Evolutionary conservation across 2,888 invertebrate species (phyloP).

Genomic region (Ennomos fuscantarius): DNA sequence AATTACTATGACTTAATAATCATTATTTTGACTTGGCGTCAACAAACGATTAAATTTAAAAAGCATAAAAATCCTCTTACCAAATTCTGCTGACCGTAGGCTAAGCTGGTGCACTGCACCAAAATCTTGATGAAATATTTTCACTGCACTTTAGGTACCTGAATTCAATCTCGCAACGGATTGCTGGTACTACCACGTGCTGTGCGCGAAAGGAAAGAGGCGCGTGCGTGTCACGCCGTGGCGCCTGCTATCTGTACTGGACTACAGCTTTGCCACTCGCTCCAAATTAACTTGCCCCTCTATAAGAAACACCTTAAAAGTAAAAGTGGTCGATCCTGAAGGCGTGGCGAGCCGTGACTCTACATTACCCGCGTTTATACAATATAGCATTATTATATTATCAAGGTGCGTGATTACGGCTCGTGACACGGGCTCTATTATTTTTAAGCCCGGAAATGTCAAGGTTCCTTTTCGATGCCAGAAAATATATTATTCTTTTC

Average conservation of each 20-base stretch:
- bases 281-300: slow-evolving; percentile 63
- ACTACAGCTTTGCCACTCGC: slow-evolving; percentile 49
- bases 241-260: slow-evolving; percentile 60
- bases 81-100: slow-evolving; percentile 28
- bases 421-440: slow-evolving; percentile 48
- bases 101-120: slow-evolving; percentile 38
- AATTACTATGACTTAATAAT: no score
- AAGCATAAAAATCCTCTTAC: slow-evolving; percentile 21
- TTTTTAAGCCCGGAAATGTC: slow-evolving; percentile 56
- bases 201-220: slow-evolving; percentile 48
- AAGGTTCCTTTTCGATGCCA: slow-evolving; percentile 49
- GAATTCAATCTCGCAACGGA: slow-evolving; percentile 32
- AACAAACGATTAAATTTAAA: slow-evolving; percentile 5
- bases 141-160: slow-evolving; percentile 38
- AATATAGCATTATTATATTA: slow-evolving; percentile 52
- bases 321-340: slow-evolving; percentile 80
- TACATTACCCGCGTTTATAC: slow-evolving; percentile 45
- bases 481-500: slow-evolving; percentile 33
- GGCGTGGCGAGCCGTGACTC: slow-evolving; percentile 71
- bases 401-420: slow-evolving; percentile 58
- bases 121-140: slow-evolving; percentile 18
- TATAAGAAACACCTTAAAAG: slow-evolving; percentile 68
- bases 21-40: background rate
- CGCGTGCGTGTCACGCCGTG: slow-evolving; percentile 52
- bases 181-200: slow-evolving; percentile 52